Evolutionary conservation across 2,888 invertebrate species (phyloP).

Genomic region (Polydrusus tereticollis): DNA sequence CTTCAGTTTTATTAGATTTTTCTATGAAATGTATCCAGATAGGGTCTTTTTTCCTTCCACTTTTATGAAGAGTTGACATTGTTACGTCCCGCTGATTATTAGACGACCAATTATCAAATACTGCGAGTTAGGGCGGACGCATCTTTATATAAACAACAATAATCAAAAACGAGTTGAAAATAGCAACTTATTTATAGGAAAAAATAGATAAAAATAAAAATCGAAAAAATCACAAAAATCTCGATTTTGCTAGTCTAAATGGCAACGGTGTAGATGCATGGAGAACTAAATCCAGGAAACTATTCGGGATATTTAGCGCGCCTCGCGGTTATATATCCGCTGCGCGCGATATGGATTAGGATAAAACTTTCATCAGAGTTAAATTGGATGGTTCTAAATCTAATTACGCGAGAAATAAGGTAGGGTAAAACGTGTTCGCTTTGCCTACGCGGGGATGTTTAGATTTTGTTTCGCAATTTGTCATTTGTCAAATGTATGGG

Average conservation of each 20-base stretch:
- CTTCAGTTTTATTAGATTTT: too few relatives aligned
- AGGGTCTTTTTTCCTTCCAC: too few relatives aligned
- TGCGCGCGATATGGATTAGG: conserved; percentile 25
- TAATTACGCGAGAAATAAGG: conserved; percentile 36
- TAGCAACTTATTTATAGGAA: too few relatives aligned
- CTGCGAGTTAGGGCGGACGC: too few relatives aligned
- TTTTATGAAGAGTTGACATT: too few relatives aligned
- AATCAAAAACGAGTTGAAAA: too few relatives aligned
- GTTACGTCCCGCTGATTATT: too few relatives aligned
- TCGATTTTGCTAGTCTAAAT: neutral
- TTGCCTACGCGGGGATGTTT: neutral
- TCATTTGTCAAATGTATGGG: too few relatives aligned
- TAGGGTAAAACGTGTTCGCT: conserved; percentile 19
- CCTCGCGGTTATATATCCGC: conserved; percentile 21
- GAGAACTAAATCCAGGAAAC: neutral
- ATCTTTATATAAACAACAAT: too few relatives aligned
- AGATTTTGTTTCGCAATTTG: conserved; percentile 10
- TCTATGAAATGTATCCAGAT: too few relatives aligned
- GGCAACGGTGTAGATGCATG: neutral
- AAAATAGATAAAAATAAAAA: too few relatives aligned
- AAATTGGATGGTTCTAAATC: conserved; percentile 33
- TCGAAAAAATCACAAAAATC: neutral
- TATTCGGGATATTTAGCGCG: conserved; percentile 19
- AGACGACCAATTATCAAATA: too few relatives aligned
- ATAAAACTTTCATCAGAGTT: conserved; percentile 33